Percentiles rank a stretch among this genome's conserved stretches.
Evolutionary conservation across 2,797 vertebrate species (phyloP).

Genomic region (Aulostomus chinensis): DNA sequence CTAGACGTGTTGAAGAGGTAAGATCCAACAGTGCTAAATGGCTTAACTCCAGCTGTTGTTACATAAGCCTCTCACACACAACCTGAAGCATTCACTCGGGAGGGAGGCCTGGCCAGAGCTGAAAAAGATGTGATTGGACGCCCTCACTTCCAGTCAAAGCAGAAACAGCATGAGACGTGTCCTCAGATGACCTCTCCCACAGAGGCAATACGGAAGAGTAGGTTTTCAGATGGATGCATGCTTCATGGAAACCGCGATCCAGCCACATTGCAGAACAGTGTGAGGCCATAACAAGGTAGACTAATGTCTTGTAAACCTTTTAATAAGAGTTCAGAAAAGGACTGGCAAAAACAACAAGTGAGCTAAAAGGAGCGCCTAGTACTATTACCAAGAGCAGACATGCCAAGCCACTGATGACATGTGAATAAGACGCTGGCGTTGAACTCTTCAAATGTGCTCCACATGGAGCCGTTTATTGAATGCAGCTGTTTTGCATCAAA

Average conservation of each 20-base stretch:
- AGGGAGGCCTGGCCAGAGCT: slow-evolving; percentile 24
- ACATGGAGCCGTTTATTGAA: slow-evolving; percentile 70
- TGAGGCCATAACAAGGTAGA: slow-evolving; percentile 46
- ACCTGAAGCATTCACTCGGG: slow-evolving; percentile 49
- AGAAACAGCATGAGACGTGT: slow-evolving; percentile 47
- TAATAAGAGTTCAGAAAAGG: slow-evolving; percentile 18
- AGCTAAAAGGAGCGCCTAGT: slow-evolving; percentile 46
- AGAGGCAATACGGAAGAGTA: slow-evolving; percentile 34
- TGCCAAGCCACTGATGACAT: slow-evolving; percentile 75
- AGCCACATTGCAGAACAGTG: slow-evolving; percentile 32
- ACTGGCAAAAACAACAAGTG: slow-evolving; percentile 21
- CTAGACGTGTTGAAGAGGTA: slow-evolving; percentile 43
- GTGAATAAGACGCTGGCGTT: slow-evolving; percentile 66
- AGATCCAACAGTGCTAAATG: slow-evolving; percentile 32
- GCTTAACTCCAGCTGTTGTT: slow-evolving; percentile 50
- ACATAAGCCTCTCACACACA: slow-evolving; percentile 55
- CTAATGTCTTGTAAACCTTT: slow-evolving; percentile 30
- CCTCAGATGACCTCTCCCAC: slow-evolving; percentile 66
- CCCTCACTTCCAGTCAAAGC: slow-evolving; percentile 43
- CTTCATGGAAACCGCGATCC: slow-evolving; percentile 53
- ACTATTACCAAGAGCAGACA: slow-evolving; percentile 52
- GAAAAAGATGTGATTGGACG: slow-evolving; percentile 47
- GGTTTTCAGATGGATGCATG: slow-evolving; percentile 51
- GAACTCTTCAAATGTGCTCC: slow-evolving; percentile 51
- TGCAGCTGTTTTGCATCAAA: slow-evolving; percentile 72